Percentiles rank a stretch among this genome's conserved stretches.
phyloP scores from a whole-genome alignment of 2,113 vertebrate genomes.

The Tupaia chinensis region DNA sequence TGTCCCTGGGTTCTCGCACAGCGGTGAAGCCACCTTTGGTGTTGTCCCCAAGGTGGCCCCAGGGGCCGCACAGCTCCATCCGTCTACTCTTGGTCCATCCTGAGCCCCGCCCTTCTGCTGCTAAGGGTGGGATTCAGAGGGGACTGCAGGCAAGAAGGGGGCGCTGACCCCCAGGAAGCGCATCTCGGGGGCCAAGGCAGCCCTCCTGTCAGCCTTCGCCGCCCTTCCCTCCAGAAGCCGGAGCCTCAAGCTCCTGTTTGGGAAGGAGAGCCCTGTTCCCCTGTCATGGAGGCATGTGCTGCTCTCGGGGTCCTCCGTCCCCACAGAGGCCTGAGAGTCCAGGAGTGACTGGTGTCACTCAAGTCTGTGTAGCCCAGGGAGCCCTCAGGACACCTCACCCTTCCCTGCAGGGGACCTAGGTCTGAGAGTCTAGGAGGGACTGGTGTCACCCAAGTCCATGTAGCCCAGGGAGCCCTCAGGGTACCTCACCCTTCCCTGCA shows the following conservation, averaged over 20 bases:
- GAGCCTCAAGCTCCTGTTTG: rapidly evolving
- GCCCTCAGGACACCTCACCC: rapidly evolving
- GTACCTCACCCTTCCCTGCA: neutral
- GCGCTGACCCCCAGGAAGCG: rapidly evolving
- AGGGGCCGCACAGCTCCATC: too few species aligned
- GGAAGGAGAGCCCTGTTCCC: neutral
- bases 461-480: rapidly evolving
- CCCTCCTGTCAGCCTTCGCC: rapidly evolving
- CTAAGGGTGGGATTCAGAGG: too few species aligned
- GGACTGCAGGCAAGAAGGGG: neutral
- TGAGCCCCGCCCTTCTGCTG: too few species aligned
- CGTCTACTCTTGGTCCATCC: too few species aligned
- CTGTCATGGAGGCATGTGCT: neutral
- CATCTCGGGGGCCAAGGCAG: too few species aligned
- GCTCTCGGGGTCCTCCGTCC: neutral
- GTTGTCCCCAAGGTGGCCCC: too few species aligned
- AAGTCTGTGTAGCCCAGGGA: neutral
- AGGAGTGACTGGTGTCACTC: neutral
- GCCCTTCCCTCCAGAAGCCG: neutral
- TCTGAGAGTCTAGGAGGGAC: too few species aligned
- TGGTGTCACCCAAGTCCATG: too few species aligned
- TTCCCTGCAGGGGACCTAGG: neutral
- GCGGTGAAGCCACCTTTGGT: neutral
- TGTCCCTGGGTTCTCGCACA: neutral
- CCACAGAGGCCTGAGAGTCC: neutral